Conservation (phyloP, 2,797 vertebrate species). For the Distichodus sexfasciatus region DNA sequence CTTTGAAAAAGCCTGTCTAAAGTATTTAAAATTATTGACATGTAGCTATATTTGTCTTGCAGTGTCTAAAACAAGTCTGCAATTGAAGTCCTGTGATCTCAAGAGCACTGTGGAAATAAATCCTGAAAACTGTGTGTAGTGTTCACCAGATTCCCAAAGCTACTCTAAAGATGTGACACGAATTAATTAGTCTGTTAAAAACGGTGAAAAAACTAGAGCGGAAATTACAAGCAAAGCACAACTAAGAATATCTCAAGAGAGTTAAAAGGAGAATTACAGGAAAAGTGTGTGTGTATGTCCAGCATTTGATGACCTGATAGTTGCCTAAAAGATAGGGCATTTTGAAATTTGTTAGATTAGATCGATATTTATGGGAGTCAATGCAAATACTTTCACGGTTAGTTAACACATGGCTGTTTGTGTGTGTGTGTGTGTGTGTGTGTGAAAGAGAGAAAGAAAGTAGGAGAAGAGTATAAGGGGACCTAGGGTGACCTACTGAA, state of each 20-base stretch:
- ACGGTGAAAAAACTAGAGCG: constrained; percentile 48
- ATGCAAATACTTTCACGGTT: too few relatives aligned
- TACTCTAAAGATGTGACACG: constrained; percentile 60
- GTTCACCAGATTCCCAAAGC: constrained; percentile 59
- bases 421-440: too few relatives aligned
- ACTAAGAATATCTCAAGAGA: constrained; percentile 6
- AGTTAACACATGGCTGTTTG: too few relatives aligned
- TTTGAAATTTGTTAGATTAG: too few relatives aligned
- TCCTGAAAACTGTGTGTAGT: constrained; percentile 5
- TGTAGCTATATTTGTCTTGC: too few relatives aligned
- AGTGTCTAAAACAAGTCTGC: background rate
- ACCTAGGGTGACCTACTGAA: background rate
- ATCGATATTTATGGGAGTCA: too few relatives aligned
- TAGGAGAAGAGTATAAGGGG: background rate
- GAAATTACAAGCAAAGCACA: constrained; percentile 38
- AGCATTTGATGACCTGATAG: too few relatives aligned
- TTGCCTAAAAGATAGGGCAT: too few relatives aligned
- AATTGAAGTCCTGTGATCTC: background rate
- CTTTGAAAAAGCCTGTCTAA: too few relatives aligned
- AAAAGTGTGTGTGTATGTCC: too few relatives aligned
- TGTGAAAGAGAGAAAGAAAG: background rate
- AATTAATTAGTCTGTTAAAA: constrained; percentile 69
- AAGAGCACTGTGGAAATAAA: background rate
- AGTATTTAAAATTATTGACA: too few relatives aligned
- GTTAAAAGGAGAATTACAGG: too few relatives aligned